phyloP scores from a whole-genome alignment of 1,140 invertebrate species.

The Tetraneura akinire region DNA sequence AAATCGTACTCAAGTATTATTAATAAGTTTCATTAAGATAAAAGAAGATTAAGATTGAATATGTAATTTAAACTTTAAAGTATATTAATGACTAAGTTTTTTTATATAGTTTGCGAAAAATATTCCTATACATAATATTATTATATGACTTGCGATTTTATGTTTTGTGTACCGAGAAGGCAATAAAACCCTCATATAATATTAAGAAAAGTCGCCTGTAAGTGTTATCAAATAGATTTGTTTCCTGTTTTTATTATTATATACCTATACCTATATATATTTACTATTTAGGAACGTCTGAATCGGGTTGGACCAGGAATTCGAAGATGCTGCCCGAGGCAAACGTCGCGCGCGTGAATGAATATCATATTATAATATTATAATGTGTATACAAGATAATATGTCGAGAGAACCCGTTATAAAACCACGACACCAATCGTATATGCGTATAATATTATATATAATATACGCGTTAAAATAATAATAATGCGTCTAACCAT shows the following conservation, averaged over 20 bases:
- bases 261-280: too few species aligned
- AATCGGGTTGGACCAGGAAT: slow-evolving; percentile 6
- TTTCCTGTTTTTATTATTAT: neutral
- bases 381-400: too few species aligned
- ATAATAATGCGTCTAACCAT: neutral
- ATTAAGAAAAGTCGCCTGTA: neutral
- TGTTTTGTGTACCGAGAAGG: too few species aligned
- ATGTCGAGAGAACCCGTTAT: slow-evolving; percentile 34
- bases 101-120: too few species aligned
- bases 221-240: neutral
- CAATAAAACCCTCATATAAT: too few species aligned
- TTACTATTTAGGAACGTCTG: slow-evolving; percentile 16
- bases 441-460: neutral
- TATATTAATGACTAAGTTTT: too few species aligned
- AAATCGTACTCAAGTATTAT: too few species aligned
- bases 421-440: slow-evolving; percentile 36
- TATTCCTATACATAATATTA: too few species aligned
- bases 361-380: neutral
- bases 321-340: slow-evolving; percentile 6
- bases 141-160: too few species aligned
- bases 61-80: too few species aligned
- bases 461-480: neutral
- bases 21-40: too few species aligned
- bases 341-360: slow-evolving; percentile 10
- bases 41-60: too few species aligned